These are phyloP conservation scores for Drosophila watanabei DNA, from an alignment of 1,140 invertebrate species.

Conservation along the genomic window DNA sequence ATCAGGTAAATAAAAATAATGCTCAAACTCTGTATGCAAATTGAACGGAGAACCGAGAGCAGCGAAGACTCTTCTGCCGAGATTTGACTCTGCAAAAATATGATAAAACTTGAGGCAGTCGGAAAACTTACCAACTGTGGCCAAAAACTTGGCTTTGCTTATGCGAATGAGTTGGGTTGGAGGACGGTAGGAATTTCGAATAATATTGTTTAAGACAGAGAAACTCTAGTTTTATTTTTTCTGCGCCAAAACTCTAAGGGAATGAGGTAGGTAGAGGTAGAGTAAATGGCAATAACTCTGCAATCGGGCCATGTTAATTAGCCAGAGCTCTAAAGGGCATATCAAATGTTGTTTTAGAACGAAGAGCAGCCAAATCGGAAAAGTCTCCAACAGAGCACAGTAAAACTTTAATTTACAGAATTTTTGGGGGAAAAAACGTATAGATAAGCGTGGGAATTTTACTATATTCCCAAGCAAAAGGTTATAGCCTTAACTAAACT, in stretches of 20 bases:
- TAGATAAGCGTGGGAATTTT: neutral
- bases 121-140: constrained; percentile 61
- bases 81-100: constrained; percentile 74
- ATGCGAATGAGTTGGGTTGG: constrained; percentile 23
- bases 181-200: constrained; percentile 36
- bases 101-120: constrained; percentile 78
- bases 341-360: constrained; percentile 33
- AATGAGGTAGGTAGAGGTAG: neutral
- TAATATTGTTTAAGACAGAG: constrained; percentile 69
- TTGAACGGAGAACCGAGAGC: constrained; percentile 67
- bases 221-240: constrained; percentile 46
- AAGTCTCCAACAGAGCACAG: neutral
- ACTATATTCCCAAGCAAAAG: too few species aligned
- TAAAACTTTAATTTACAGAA: neutral
- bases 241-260: constrained; percentile 4
- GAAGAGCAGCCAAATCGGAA: neutral
- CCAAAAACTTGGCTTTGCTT: constrained; percentile 55
- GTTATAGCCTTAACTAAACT: too few species aligned
- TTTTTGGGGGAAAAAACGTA: neutral
- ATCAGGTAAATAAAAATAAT: constrained; percentile 85
- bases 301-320: constrained; percentile 67
- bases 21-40: constrained; percentile 82
- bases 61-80: constrained; percentile 55
- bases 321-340: constrained; percentile 57
- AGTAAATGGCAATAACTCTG: constrained; percentile 38